Evolutionary conservation across 1,140 invertebrate genomes (phyloP).

Genomic region (Drosophila rhopaloa): DNA sequence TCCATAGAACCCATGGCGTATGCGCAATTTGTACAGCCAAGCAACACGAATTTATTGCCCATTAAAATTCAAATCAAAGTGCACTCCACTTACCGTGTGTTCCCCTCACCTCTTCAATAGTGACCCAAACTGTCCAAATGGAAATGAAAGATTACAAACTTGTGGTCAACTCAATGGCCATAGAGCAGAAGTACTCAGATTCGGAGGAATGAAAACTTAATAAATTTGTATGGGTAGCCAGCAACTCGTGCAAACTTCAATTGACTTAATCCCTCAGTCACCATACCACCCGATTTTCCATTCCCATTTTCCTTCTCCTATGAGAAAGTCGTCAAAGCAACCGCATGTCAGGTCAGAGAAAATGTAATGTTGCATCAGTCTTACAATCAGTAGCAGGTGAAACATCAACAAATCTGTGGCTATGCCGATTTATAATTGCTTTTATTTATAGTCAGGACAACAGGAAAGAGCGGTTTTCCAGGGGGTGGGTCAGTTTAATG

Average conservation of each 20-base stretch:
- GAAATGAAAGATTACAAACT: slow-evolving; percentile 16
- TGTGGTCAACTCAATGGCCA: slow-evolving; percentile 36
- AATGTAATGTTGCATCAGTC: slow-evolving; percentile 40
- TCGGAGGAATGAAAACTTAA: slow-evolving; percentile 36
- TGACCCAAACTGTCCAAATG: slow-evolving; percentile 31
- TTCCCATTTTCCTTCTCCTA: slow-evolving; percentile 10
- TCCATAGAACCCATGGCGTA: slow-evolving; percentile 14
- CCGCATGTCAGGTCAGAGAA: slow-evolving; percentile 19
- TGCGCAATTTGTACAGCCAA: slow-evolving; percentile 49
- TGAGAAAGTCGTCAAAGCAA: slow-evolving; percentile 42
- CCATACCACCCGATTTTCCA: not conserved
- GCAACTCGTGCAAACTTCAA: slow-evolving; percentile 29
- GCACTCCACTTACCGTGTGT: slow-evolving; percentile 15
- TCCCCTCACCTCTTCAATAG: not conserved
- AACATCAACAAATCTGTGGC: slow-evolving; percentile 43
- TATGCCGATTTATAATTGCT: slow-evolving; percentile 62
- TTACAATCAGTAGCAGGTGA: slow-evolving; percentile 13
- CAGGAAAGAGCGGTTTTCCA: not conserved
- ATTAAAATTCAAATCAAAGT: slow-evolving; percentile 55
- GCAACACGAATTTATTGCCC: slow-evolving; percentile 47
- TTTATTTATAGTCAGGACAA: slow-evolving; percentile 56
- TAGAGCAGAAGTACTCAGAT: slow-evolving; percentile 11
- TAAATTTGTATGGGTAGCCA: slow-evolving; percentile 18
- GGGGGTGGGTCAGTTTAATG: slow-evolving; percentile 10
- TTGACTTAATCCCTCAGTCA: slow-evolving; percentile 29